Evolutionary conservation across 2,888 invertebrate species (phyloP).

Genomic region (Sarcophaga variegata): DNA sequence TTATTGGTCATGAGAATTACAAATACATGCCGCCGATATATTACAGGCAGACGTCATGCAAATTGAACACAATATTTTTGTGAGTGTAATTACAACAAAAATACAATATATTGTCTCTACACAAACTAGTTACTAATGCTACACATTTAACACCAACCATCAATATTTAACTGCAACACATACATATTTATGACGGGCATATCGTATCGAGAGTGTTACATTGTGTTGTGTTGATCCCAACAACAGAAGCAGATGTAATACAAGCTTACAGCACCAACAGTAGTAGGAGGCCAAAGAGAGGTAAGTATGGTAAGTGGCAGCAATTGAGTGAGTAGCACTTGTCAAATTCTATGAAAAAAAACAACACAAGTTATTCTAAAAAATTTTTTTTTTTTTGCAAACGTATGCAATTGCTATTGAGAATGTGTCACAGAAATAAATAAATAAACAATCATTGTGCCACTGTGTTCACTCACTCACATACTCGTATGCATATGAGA

Average conservation of each 20-base stretch:
- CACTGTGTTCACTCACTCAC: conserved; percentile 36
- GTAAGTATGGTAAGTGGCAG: background rate
- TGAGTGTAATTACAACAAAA: too few species aligned
- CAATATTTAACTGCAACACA: too few species aligned
- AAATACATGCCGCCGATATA: too few species aligned
- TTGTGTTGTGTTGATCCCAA: background rate
- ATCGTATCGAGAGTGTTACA: background rate
- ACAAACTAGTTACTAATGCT: too few species aligned
- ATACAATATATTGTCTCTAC: too few species aligned
- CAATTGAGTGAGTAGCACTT: background rate
- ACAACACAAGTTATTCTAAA: background rate
- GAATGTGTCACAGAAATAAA: conserved; percentile 39
- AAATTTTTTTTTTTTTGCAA: conserved; percentile 46
- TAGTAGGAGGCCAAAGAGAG: background rate
- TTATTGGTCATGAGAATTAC: too few species aligned
- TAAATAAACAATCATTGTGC: conserved; percentile 51
- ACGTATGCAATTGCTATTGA: conserved; percentile 61
- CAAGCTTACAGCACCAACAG: too few species aligned
- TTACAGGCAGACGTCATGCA: too few species aligned
- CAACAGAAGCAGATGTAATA: background rate
- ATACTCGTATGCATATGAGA: background rate
- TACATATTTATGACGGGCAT: too few species aligned
- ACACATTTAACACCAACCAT: too few species aligned
- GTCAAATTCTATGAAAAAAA: background rate
- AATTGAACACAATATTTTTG: too few species aligned